These are phyloP conservation scores for Heliconius sara DNA, from an alignment of 2,888 invertebrate genomes.

Conservation along the genomic window DNA sequence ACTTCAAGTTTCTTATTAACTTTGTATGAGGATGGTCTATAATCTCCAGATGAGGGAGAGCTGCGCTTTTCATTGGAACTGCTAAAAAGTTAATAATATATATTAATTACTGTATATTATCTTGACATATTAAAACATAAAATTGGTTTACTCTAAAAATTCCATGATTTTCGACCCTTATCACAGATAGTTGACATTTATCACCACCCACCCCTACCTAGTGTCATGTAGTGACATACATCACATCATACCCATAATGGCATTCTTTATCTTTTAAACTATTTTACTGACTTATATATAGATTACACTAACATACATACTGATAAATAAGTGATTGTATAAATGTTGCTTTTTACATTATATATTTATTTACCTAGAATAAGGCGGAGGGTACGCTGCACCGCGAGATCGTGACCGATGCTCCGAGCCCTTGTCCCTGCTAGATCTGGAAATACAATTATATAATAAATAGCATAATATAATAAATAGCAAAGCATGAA, in stretches of 20 bases:
- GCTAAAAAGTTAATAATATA: constrained; percentile 5
- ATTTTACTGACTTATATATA: too few species aligned
- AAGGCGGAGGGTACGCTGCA: constrained; percentile 60
- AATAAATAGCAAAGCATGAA: too few species aligned
- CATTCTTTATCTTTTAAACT: too few species aligned
- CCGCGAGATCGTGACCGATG: constrained; percentile 66
- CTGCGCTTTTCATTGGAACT: constrained; percentile 53
- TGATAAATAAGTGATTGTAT: background rate
- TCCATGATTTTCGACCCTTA: too few species aligned
- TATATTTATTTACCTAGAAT: constrained; percentile 15
- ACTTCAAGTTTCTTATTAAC: constrained; percentile 79
- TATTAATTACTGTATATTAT: too few species aligned
- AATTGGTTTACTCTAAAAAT: too few species aligned
- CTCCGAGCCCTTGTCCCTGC: constrained; percentile 56
- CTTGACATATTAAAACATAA: background rate
- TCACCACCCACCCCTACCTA: too few species aligned
- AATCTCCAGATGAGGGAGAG: constrained; percentile 68
- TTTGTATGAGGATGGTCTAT: constrained; percentile 77
- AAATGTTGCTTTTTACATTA: background rate
- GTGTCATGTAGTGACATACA: too few species aligned
- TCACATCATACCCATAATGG: too few species aligned
- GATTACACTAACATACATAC: too few species aligned
- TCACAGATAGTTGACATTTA: too few species aligned
- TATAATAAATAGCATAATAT: too few species aligned
- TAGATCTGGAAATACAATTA: constrained; percentile 38